phyloP scores from a whole-genome alignment of 2,797 vertebrate genomes.

The Diglossa cyanea region DNA sequence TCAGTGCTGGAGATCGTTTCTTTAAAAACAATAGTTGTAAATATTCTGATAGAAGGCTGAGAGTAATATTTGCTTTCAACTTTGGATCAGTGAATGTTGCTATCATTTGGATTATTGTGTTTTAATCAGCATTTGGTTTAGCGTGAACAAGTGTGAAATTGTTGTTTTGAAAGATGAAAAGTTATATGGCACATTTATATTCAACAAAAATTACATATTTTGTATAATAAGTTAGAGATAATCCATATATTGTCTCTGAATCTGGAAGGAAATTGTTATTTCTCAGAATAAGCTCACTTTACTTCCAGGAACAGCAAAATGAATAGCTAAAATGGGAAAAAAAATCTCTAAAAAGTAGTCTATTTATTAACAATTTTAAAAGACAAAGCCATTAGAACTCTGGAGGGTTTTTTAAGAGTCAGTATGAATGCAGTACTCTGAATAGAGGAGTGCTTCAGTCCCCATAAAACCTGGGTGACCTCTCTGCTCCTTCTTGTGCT shows the following conservation, averaged over 20 bases:
- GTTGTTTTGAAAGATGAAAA: not conserved
- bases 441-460: not conserved
- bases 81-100: not conserved
- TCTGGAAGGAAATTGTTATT: not conserved
- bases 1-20: not conserved
- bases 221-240: not conserved
- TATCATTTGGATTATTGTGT: not conserved
- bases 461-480: not conserved
- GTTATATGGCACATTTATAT: not conserved
- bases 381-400: not conserved
- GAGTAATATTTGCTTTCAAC: not conserved
- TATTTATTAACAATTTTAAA: not conserved
- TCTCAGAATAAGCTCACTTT: not conserved
- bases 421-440: not conserved
- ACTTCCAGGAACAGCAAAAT: not conserved
- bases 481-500: not conserved
- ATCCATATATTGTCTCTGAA: not conserved
- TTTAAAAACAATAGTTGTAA: not conserved
- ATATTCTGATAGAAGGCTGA: not conserved
- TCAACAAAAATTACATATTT: not conserved
- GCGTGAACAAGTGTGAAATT: not conserved
- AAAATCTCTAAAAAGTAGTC: not conserved
- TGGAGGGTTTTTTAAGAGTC: fast-evolving
- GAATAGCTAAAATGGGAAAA: not conserved
- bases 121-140: not conserved